Base-by-base conservation (phyloP, 2,888 invertebrate genomes). In the Cylindroiulus punctatus region DNA sequence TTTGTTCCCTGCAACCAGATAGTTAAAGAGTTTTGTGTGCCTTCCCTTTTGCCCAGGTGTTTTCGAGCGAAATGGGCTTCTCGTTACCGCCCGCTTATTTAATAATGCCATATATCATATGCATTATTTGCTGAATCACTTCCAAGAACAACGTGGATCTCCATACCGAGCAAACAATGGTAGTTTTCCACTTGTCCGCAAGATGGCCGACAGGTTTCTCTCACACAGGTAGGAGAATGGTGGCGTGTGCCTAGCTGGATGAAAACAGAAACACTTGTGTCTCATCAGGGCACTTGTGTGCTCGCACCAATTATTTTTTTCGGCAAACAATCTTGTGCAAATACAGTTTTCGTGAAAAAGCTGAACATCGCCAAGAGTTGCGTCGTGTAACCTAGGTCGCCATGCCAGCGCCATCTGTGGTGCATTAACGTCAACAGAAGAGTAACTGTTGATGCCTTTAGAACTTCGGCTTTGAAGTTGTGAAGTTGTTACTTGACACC, bases 41-140 rank as follows among this genome's bases (percentile, higher is more conserved):
- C 76, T 76, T 76, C 76, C 30, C 76, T 76, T 30, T 76, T 76
- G 76, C 76, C 76, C 76, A 76, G 76, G 76, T 76, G 76, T 76
- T 76, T 76, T 76, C 76, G 1, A 36, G 76, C 14, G 22, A 30
- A 76, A 76, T 76, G 76, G n/a, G 76, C 26, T 30, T 14, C 30
- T 76, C 76, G 76, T 76, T 76, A 76, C 76, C 76, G 14, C 30
- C 30, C 0, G 76, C 26, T 76, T 76, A 76, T 76, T 76, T 76
- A 76, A 76, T 76, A 30, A 76, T 14, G 76, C 30, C 76, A 76
- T 76, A 76, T 76, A 76, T 76, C 76, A 76, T 26, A 14, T 14
- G 76, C 3, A 76, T 76, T 76, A 76, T 76, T 30, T 30, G 76
- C 76, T 76, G 76, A 76, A 76, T 76, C 76, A 76, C 76, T 76